phyloP scores from a whole-genome alignment of 1,140 invertebrate species.

The Drosophila parvula region DNA sequence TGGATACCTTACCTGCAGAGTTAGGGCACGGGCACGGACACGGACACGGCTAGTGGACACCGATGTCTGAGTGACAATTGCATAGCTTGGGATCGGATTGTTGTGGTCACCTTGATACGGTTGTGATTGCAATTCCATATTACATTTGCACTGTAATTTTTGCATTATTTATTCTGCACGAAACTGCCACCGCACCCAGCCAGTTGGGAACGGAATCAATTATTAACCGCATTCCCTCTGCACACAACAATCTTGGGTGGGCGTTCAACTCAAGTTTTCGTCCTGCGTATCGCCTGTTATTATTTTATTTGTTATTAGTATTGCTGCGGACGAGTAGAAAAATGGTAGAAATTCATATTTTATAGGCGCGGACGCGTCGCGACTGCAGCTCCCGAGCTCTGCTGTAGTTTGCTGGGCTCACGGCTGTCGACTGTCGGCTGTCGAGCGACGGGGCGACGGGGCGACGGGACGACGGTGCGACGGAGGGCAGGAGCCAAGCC shows the following conservation, averaged over 20 bases:
- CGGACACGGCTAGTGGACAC: not conserved
- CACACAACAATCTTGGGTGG: constrained; percentile 60
- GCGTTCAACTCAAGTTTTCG: constrained; percentile 51
- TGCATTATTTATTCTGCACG: constrained; percentile 62
- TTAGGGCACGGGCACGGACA: not conserved
- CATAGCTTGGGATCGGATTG: constrained; percentile 14
- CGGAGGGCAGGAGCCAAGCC: constrained; percentile 33
- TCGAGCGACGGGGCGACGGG: constrained; percentile 19
- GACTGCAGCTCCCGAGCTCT: constrained; percentile 63
- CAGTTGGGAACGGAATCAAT: constrained; percentile 56
- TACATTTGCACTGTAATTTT: constrained; percentile 72
- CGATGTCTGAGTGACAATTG: constrained; percentile 42
- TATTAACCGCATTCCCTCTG: constrained; percentile 62
- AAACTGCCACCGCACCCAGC: constrained; percentile 55
- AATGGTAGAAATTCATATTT: constrained; percentile 62
- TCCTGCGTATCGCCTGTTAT: constrained; percentile 30
- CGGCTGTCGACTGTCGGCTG: constrained; percentile 9
- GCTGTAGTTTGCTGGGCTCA: constrained; percentile 37
- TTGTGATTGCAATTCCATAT: constrained; percentile 54
- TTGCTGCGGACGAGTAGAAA: constrained; percentile 56
- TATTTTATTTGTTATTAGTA: constrained; percentile 22
- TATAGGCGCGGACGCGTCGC: constrained; percentile 51
- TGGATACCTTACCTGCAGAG: constrained; percentile 26
- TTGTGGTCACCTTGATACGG: constrained; percentile 56
- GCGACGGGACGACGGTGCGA: not conserved